Conservation (phyloP, 2,797 vertebrate species). For the Bradypodion ventrale region DNA sequence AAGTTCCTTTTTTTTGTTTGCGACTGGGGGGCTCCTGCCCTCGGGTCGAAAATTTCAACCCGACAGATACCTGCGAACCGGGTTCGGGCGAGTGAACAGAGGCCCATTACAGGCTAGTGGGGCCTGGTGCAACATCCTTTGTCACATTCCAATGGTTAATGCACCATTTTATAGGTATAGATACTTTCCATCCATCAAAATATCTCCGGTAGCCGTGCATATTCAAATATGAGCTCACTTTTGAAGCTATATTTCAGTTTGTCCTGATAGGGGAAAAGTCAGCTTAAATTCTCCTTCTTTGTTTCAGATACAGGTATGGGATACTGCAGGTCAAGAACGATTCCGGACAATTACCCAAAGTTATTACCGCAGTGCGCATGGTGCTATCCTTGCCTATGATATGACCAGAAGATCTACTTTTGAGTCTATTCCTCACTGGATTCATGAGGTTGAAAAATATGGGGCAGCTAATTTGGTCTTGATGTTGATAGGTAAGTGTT, state of each 20-base stretch:
- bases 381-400: constrained; percentile 94
- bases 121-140: no score
- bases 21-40: no score
- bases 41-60: no score
- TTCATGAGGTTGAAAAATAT: constrained; percentile 89
- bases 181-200: neutral
- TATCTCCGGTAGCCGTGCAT: neutral
- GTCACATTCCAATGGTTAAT: no score
- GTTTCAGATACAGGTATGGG: constrained; percentile 94
- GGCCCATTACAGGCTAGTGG: no score
- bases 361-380: constrained; percentile 95
- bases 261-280: neutral
- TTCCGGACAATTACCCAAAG: constrained; percentile 97
- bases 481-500: constrained; percentile 88
- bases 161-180: no score
- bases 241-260: neutral
- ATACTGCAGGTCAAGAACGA: constrained; percentile 95
- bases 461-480: constrained; percentile 89
- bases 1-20: no score
- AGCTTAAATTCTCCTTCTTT: neutral
- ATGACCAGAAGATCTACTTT: constrained; percentile 89
- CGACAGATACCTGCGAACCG: no score
- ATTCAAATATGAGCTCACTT: neutral
- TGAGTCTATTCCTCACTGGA: constrained; percentile 91
- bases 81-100: no score